Base-by-base conservation (phyloP, 2,113 vertebrate species). In the Ptilonorhynchus violaceus region DNA sequence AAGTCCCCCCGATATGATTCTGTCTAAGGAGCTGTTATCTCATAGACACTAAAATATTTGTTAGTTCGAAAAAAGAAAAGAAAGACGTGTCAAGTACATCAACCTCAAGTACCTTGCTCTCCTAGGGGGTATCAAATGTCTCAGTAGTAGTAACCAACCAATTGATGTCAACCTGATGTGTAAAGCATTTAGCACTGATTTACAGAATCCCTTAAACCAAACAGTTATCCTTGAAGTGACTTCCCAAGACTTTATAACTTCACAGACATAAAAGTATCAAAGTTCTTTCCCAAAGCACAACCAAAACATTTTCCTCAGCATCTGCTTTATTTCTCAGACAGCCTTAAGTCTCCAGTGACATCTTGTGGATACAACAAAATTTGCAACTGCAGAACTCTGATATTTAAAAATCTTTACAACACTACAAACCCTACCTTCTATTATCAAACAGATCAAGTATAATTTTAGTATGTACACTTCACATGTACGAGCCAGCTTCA, bases 321-420 rank as follows among this genome's bases (percentile, higher is more conserved):
- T 8, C 25, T 17, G 37, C 41, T 79, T 88, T 46, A 56, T 60
- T 92, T 77, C 70, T 50, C 35, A 50, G 18, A 13, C 23, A 90
- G 33, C n/a, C 35, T 42, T 75, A 85, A 80, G 75, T 25, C 59
- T 92, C 60, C 90, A 97, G 82, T 68, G 96, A 95, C 97, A 97
- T 68, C 97, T 96, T 62, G 92, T 95, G 97, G 95, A 58, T 39
- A 78, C 11, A 17, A 41, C 6, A 27, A 10, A 62, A 81, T 72
- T 42, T 86, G 79, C 94, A 93, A 56, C 25, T 64, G 23, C 39
- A 83, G 15, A 77, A 93, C 16, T 30, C 35, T 2, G 9, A 24
- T 10, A 67, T 22, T 47, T n/a, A 49, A 31, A 83, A 37, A 4
- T 7, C 44, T 46, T 60, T 17, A 41, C 8, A 80, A 35, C 13